Base-by-base conservation (phyloP, 1,140 invertebrate species). In the Scaptomyza hsui region DNA sequence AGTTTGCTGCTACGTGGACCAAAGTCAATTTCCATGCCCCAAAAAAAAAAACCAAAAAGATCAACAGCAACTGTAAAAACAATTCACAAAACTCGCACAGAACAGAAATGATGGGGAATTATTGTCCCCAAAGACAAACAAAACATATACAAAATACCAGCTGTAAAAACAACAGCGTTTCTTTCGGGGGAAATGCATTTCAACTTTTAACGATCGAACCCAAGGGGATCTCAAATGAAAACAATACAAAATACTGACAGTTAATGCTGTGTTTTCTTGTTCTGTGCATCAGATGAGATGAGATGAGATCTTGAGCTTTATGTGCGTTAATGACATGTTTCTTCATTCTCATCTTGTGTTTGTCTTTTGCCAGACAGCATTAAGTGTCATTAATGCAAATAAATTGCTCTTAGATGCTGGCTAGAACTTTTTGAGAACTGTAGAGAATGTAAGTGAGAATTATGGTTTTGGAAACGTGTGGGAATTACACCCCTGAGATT, bases 331-430 rank as follows among this genome's bases (percentile, higher is more conserved):
- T 71, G 72, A 71, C 67, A 70, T 72, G 70, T 72, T 29, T 56
- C 37, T 29, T 57, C 35, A n/a, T 47, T 26, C 9, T 55, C 21
- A 68, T 24, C 13, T 60, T 53, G 42, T 56, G 60, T 71, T 41
- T 63, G 24, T 21, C 39, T 57, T 44, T 55, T 41, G 60, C 3
- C 37, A 52, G 6, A 21, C 35, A 55, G 62, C 63, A 72, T 85
- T 85, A 74, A 80, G 76, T 78, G 63, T 78, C 78, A 78, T 88
- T 88, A 88, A 88, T 76, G 82, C 82, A 78, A 78, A 88, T 89
- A 78, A 78, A 88, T 70, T 78, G 29, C 29, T 32, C 1, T 10
- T 37, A 72, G 62, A 56, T 1, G 29, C 62, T 75, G 39, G 18
- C 32, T 5, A 16, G 15, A 49, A 42, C n/a, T n/a, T n/a, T 21